Conservation (phyloP, 2,888 invertebrate genomes). For the Mayetiola destructor region DNA sequence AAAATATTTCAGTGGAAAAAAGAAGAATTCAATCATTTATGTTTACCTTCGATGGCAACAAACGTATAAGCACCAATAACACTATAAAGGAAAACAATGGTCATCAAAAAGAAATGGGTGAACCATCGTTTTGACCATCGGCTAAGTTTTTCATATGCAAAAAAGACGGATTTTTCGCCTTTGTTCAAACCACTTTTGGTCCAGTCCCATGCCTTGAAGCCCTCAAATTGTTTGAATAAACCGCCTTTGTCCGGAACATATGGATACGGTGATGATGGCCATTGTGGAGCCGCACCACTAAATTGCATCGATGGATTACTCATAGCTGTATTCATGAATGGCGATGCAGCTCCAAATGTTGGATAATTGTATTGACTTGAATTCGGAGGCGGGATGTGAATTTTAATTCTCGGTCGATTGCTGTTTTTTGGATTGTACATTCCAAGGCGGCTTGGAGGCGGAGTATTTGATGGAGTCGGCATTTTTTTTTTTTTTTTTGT, state of each 20-base stretch:
- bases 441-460: too few relatives aligned
- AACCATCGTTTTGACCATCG: constrained; percentile 71
- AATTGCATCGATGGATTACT: neutral
- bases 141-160: constrained; percentile 64
- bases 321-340: constrained; percentile 10
- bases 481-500: too few relatives aligned
- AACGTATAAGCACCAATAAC: constrained; percentile 70
- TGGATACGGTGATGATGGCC: constrained; percentile 22
- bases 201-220: constrained; percentile 54
- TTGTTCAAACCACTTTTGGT: constrained; percentile 66
- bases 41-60: constrained; percentile 59
- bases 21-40: neutral
- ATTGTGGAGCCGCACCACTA: constrained; percentile 2
- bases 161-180: constrained; percentile 69
- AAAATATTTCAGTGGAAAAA: neutral
- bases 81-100: constrained; percentile 64
- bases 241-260: constrained; percentile 39
- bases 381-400: constrained; percentile 14
- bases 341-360: neutral
- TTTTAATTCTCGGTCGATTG: constrained; percentile 15
- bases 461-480: constrained; percentile 2
- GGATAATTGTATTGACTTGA: neutral
- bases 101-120: constrained; percentile 70
- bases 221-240: constrained; percentile 60
- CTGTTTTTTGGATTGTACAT: neutral